A percentile compares a stretch with the other conserved stretches of the same genome.
Evolutionary conservation across 2,888 invertebrate genomes (phyloP).

Genomic region (Smittia sp.): DNA sequence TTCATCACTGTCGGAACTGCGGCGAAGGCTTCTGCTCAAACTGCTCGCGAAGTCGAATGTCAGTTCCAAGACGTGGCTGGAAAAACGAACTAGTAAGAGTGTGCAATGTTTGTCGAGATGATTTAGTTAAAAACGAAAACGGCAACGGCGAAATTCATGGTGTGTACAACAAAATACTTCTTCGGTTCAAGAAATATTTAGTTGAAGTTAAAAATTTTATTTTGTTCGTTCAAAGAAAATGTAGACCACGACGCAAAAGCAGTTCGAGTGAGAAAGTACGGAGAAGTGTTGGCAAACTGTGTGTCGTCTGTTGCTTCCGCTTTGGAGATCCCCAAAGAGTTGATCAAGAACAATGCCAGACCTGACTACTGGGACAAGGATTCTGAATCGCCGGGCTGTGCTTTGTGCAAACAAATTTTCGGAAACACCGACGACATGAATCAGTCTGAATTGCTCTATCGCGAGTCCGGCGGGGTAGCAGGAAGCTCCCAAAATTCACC

Average conservation of each 20-base stretch:
- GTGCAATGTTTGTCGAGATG: conserved; percentile 64
- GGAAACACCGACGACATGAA: conserved; percentile 53
- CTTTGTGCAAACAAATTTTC: conserved; percentile 63
- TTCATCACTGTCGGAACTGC: conserved; percentile 71
- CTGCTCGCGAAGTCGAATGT: conserved; percentile 65
- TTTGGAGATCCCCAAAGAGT: conserved; percentile 67
- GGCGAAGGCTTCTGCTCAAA: conserved; percentile 75
- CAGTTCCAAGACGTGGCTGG: conserved; percentile 74
- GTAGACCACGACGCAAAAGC: conserved; percentile 55
- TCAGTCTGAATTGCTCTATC: conserved; percentile 24
- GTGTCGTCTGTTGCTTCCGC: conserved; percentile 68
- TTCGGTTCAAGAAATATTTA: not conserved
- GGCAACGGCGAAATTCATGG: conserved; percentile 32
- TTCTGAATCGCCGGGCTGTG: conserved; percentile 64
- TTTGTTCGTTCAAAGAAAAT: conserved; percentile 43
- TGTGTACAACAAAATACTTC: conserved; percentile 24
- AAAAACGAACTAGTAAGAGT: conserved; percentile 65
- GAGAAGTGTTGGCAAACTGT: conserved; percentile 71
- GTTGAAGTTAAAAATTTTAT: not conserved
- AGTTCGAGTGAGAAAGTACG: conserved; percentile 62
- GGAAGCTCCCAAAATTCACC: conserved; percentile 41
- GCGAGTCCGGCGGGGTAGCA: conserved; percentile 44
- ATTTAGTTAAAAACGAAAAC: conserved; percentile 46
- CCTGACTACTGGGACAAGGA: conserved; percentile 81
- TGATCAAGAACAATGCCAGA: conserved; percentile 71